phyloP scores from a whole-genome alignment of 2,888 invertebrate species.

The Phasia obesa region DNA sequence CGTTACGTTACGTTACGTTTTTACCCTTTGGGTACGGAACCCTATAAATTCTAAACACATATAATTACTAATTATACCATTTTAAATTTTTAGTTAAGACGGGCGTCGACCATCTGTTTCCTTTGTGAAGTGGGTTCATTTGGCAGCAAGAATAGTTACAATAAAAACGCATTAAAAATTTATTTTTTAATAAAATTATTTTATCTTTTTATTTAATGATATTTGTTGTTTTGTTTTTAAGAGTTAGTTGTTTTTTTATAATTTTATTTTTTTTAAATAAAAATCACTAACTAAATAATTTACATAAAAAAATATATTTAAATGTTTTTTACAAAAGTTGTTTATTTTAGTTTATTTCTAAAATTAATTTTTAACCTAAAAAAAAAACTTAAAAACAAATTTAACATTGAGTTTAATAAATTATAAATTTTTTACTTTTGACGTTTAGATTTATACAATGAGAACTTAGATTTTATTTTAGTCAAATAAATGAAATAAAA shows the following conservation, averaged over 20 bases:
- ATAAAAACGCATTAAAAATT: slow-evolving; percentile 20
- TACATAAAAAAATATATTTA: slow-evolving; percentile 60
- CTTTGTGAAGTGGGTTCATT: no score
- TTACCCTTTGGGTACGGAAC: no score
- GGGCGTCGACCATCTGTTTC: no score
- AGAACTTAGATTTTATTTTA: slow-evolving; percentile 15
- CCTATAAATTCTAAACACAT: no score
- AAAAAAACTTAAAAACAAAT: slow-evolving; percentile 41
- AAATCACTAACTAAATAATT: slow-evolving; percentile 64
- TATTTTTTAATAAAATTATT: slow-evolving; percentile 67
- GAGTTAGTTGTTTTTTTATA: slow-evolving; percentile 30
- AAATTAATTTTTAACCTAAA: slow-evolving; percentile 15
- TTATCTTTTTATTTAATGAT: slow-evolving; percentile 54
- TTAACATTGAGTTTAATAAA: slow-evolving; percentile 54
- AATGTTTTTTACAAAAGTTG: slow-evolving; percentile 44
- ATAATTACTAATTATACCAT: no score
- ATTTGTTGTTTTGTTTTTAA: slow-evolving; percentile 23
- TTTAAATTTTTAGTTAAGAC: no score
- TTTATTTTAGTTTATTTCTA: slow-evolving; percentile 7
- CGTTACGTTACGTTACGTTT: no score
- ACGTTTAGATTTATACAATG: background rate
- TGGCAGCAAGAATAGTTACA: no score
- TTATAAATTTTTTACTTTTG: slow-evolving; percentile 12
- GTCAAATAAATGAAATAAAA: background rate
- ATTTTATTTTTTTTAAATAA: slow-evolving; percentile 39